Evolutionary conservation across 2,113 vertebrate species (phyloP), one percentile per base, ranked within the genome.

Genomic region (Excalfactoria chinensis): DNA sequence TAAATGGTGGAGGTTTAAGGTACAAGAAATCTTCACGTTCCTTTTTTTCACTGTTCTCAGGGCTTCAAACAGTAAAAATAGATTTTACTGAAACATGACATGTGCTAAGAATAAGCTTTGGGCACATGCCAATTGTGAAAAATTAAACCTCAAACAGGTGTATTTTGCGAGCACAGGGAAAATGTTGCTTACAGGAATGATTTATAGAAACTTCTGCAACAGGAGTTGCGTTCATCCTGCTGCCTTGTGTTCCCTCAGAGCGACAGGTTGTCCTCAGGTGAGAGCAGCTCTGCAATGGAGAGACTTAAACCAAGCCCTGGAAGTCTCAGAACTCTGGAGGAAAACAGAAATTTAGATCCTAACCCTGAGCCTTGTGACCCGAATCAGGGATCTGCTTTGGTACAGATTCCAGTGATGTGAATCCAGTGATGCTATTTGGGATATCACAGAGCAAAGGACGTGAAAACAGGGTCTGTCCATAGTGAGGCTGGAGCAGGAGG

Each of bases 61-160:
- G 44, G 40, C 67, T 84, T 86, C 81, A 78, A 78, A 73, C 59
- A 86, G 58, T 72, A 82, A 86, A 91, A 90, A 90, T 67, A 77
- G 44, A 77, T 94, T 95, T 93, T 83, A 83, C 71, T 93, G 92
- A 93, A 85, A 70, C 46, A 82, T 25, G 80, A 11, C 49, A 44
- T 67, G 49, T 89, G 84, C 81, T 87, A 82, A 95, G 74, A 85
- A 73, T 89, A 91, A 93, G 84, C 59, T 87, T 95, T 94, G 92
- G 93, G 69, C 34, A 46, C 2, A 4, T 3, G 86, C 88, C 90
- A 94, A 46, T 90, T 88, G 86, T 13, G 0, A 93, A 93, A 94
- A 92, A 92, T 82, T 89, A 90, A 90, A 93, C 63, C 74, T 89
- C 46, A 51, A 75, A 89, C 77, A 95, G 92, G 76, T 81, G 76